Conservation (phyloP, 2,113 vertebrate genomes). For the Mesoclemmys tuberculata region DNA sequence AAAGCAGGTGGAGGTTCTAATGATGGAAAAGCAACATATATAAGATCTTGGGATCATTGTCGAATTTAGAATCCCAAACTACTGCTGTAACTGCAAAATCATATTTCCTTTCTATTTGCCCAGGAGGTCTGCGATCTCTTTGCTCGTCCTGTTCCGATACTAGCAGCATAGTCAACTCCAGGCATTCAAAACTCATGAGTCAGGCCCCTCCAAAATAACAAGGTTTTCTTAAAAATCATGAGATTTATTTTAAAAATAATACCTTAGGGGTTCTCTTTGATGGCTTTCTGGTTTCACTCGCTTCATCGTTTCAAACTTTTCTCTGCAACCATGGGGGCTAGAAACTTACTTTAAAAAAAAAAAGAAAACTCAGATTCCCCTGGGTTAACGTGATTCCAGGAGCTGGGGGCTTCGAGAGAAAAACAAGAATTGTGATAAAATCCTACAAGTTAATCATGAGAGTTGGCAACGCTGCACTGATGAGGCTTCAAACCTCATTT, state of each 20-base stretch:
- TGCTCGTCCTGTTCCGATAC: neutral
- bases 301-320: neutral
- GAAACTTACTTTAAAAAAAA: neutral
- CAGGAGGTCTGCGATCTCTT: neutral
- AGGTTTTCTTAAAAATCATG: neutral
- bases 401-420: neutral
- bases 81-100: neutral
- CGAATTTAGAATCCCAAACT: neutral
- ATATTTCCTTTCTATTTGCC: neutral
- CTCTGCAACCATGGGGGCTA: neutral
- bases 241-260: neutral
- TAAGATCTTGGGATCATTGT: neutral
- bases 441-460: no score
- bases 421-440: no score
- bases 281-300: accelerated
- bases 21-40: neutral
- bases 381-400: neutral
- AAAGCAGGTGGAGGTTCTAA: no score
- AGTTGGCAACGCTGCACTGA: no score
- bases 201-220: neutral
- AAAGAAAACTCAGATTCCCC: neutral
- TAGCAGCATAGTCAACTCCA: neutral
- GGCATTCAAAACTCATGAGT: neutral
- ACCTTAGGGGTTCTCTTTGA: neutral
- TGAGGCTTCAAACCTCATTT: no score